phyloP scores from a whole-genome alignment of 2,113 vertebrate genomes.

The Entomyzon cyanotis region DNA sequence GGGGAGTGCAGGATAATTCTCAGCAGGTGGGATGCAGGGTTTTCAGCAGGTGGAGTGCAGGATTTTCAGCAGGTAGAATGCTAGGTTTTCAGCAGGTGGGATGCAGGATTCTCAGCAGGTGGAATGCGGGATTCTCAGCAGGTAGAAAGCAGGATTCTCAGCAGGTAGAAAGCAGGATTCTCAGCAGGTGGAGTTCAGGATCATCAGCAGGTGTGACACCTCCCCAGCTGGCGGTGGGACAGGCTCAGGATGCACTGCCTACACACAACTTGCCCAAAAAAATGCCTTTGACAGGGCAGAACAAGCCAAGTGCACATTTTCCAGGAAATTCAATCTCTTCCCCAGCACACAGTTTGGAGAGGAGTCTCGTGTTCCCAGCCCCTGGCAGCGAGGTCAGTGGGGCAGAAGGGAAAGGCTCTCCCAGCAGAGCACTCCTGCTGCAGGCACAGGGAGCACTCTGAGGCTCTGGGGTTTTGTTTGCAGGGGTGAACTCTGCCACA shows the following conservation, averaged over 20 bases:
- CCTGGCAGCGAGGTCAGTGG: background rate
- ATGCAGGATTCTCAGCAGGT: too few species aligned
- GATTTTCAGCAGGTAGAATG: too few species aligned
- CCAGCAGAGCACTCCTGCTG: background rate
- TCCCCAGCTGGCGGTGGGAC: rapidly evolving
- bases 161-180: too few species aligned
- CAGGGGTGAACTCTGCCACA: background rate
- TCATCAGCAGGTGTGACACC: too few species aligned
- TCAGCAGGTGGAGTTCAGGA: too few species aligned
- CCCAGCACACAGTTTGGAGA: background rate
- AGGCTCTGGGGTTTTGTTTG: rapidly evolving
- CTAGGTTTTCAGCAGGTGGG: too few species aligned
- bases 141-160: too few species aligned
- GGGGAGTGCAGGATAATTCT: background rate
- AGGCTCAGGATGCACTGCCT: background rate
- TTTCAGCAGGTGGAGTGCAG: too few species aligned
- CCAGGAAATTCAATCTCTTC: background rate
- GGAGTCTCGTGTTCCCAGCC: background rate
- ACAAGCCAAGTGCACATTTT: background rate
- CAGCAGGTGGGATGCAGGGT: too few species aligned
- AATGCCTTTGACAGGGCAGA: background rate
- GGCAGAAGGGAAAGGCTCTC: background rate
- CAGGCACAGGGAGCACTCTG: background rate
- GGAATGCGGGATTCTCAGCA: background rate
- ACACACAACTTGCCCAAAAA: background rate